Percentiles rank a stretch among this genome's conserved stretches.
These are phyloP conservation scores for Drosophila equinoxialis DNA, from an alignment of 1,140 invertebrate genomes.

Conservation along the genomic window DNA sequence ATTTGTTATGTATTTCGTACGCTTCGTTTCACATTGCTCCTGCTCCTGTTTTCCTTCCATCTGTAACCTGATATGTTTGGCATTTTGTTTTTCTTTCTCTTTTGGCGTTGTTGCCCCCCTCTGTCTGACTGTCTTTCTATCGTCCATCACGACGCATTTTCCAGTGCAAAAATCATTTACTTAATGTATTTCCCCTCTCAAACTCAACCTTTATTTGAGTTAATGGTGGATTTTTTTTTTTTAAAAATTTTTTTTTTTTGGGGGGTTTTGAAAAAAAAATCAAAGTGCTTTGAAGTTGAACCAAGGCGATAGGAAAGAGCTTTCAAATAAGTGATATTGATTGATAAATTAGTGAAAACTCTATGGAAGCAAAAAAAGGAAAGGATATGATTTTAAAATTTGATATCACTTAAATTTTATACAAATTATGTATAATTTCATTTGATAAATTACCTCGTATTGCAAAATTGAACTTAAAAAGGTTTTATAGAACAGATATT, in stretches of 20 bases:
- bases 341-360: constrained; percentile 67
- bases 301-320: constrained; percentile 44
- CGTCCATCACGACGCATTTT: constrained; percentile 53
- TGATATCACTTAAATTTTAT: no score
- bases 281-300: constrained; percentile 70
- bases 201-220: constrained; percentile 16
- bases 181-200: constrained; percentile 51
- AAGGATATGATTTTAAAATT: neutral
- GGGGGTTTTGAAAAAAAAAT: no score
- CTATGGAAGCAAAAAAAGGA: neutral
- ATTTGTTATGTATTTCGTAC: constrained; percentile 76
- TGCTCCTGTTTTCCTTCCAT: no score
- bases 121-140: constrained; percentile 50
- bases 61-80: constrained; percentile 72
- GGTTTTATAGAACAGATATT: no score
- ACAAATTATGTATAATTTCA: no score
- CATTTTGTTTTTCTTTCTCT: constrained; percentile 37
- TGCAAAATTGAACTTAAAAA: no score
- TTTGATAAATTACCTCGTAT: no score
- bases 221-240: constrained; percentile 52
- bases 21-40: constrained; percentile 53
- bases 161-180: constrained; percentile 73
- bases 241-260: no score
- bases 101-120: neutral
- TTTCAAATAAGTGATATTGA: constrained; percentile 69